These are phyloP conservation scores for Steinernema carpocapsae DNA, from an alignment of 2,888 invertebrate species.

Conservation along the genomic window DNA sequence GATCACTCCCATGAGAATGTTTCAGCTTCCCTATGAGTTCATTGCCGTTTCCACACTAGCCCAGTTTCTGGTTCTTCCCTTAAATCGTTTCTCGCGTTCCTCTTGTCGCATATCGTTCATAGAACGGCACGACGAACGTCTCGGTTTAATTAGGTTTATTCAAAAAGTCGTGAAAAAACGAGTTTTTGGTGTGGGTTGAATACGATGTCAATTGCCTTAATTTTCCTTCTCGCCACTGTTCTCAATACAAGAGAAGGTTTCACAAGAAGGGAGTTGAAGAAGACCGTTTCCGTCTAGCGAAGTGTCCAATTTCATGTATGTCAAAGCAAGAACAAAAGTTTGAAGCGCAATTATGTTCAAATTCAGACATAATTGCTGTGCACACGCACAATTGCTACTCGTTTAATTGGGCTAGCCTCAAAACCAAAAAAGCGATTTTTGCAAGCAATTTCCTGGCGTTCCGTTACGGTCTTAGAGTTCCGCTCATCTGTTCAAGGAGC, in stretches of 20 bases:
- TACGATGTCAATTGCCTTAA: conserved; percentile 1
- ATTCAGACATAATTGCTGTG: conserved; percentile 8
- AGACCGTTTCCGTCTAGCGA: no score
- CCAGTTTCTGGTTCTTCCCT: background rate
- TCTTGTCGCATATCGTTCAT: background rate
- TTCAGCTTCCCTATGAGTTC: no score
- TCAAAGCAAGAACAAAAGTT: no score
- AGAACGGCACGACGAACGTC: background rate
- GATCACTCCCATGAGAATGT: no score
- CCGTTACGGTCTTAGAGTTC: no score
- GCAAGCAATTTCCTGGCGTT: background rate
- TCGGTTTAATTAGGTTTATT: conserved; percentile 17
- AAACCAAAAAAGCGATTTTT: background rate
- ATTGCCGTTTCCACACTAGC: no score
- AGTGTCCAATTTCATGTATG: no score
- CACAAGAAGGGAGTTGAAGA: no score
- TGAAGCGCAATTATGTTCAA: conserved; percentile 11
- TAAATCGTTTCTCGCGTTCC: background rate
- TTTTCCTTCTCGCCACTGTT: no score
- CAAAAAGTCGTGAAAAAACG: background rate
- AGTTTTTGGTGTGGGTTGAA: no score
- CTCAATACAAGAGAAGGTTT: no score
- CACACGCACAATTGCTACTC: background rate
- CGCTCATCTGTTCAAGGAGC: background rate
- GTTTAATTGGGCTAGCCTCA: background rate